Evolutionary conservation across 2,888 invertebrate genomes (phyloP).

Genomic region (Pseudoips prasinana): DNA sequence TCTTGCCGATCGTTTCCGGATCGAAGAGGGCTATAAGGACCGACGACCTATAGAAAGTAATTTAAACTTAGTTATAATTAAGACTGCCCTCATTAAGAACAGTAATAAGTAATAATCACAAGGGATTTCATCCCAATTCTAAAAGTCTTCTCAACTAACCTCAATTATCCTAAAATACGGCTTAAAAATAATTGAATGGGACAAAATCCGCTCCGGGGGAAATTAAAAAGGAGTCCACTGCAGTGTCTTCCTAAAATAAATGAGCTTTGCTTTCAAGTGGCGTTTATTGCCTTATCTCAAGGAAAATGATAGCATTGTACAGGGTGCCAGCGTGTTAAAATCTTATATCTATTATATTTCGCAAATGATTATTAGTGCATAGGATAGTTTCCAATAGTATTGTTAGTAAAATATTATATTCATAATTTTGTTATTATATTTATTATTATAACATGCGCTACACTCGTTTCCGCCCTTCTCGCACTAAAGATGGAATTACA

Average conservation of each 20-base stretch:
- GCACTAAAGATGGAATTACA: no score
- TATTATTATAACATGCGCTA: no score
- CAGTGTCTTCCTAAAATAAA: slow-evolving; percentile 66
- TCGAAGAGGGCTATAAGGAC: no score
- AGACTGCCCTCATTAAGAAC: slow-evolving; percentile 3
- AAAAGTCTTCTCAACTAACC: slow-evolving; percentile 19
- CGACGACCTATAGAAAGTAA: background rate
- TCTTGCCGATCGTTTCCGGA: no score
- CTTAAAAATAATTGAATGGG: slow-evolving; percentile 54
- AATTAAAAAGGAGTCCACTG: slow-evolving; percentile 64
- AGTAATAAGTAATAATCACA: slow-evolving; percentile 12
- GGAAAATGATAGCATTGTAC: slow-evolving; percentile 68
- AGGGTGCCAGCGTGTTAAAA: no score
- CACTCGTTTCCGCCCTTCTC: no score
- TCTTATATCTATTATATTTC: no score
- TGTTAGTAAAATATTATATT: no score
- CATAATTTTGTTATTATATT: no score
- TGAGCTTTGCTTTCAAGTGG: slow-evolving; percentile 67
- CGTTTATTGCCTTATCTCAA: slow-evolving; percentile 74
- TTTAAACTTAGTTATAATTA: background rate
- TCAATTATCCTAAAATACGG: slow-evolving; percentile 33
- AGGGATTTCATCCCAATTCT: slow-evolving; percentile 16
- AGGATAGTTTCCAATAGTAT: no score
- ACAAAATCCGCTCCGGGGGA: slow-evolving; percentile 40
- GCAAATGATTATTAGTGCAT: no score